A percentile compares a stretch with the other conserved stretches of the same genome.
Evolutionary conservation across 1,140 invertebrate genomes (phyloP).

Genomic region (Drosophila melanica): DNA sequence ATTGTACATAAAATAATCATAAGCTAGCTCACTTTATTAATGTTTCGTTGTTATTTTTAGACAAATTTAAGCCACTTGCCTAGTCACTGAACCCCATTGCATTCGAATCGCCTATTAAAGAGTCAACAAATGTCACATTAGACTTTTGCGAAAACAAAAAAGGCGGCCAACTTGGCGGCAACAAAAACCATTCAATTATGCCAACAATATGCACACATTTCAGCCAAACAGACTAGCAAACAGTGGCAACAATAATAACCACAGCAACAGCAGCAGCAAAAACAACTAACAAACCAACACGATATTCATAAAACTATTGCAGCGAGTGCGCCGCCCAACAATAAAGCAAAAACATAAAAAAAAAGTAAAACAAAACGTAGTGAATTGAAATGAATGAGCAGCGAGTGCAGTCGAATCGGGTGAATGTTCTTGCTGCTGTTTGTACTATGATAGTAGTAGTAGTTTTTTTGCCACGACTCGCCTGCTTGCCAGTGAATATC

Average conservation of each 20-base stretch:
- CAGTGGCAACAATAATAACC: slow-evolving; percentile 11
- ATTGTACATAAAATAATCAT: too few relatives aligned
- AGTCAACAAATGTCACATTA: slow-evolving; percentile 74
- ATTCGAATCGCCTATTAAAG: slow-evolving; percentile 49
- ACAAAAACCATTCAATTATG: slow-evolving; percentile 78
- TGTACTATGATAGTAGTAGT: slow-evolving; percentile 1
- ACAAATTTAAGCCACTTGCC: background rate
- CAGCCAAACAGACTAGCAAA: slow-evolving; percentile 35
- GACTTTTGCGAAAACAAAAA: slow-evolving; percentile 34
- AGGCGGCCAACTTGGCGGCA: slow-evolving; percentile 28
- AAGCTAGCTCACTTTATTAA: too few relatives aligned
- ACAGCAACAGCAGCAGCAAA: slow-evolving; percentile 22
- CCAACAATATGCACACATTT: slow-evolving; percentile 78
- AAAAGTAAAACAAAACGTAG: slow-evolving; percentile 11
- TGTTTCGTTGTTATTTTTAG: too few relatives aligned
- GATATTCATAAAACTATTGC: slow-evolving; percentile 74
- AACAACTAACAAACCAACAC: slow-evolving; percentile 36
- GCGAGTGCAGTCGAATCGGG: slow-evolving; percentile 23
- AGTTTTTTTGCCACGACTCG: slow-evolving; percentile 23
- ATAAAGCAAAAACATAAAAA: slow-evolving; percentile 33
- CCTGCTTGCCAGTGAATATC: slow-evolving; percentile 11
- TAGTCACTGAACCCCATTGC: slow-evolving; percentile 68
- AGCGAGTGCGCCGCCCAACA: slow-evolving; percentile 46
- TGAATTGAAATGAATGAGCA: slow-evolving; percentile 58
- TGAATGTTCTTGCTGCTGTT: slow-evolving; percentile 43